Conservation (phyloP, 2,113 vertebrate species). For the Protobothrops flavoviridis region DNA sequence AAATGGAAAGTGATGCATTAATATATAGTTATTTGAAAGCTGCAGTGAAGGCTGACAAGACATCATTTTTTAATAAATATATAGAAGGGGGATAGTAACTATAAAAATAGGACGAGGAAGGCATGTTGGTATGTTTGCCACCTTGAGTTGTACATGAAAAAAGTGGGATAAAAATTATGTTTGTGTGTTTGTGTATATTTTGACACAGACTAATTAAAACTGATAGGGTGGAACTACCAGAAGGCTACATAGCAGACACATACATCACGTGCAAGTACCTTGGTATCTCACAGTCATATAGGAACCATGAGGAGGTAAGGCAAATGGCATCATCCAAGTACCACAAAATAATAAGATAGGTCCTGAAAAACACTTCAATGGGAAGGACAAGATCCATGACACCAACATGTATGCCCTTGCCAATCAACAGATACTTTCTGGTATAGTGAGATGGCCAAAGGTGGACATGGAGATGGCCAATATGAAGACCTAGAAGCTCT, state of each 20-base stretch:
- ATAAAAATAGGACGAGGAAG: neutral
- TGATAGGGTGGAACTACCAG: neutral
- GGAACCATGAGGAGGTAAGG: neutral
- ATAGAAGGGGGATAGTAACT: neutral
- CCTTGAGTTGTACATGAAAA: neutral
- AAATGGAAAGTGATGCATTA: slow-evolving; percentile 9
- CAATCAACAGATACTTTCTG: neutral
- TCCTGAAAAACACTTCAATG: neutral
- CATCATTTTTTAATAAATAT: slow-evolving; percentile 10
- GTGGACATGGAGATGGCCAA: neutral
- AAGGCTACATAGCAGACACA: neutral
- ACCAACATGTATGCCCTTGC: neutral
- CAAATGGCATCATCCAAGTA: neutral
- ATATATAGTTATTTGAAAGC: neutral
- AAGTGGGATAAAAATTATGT: neutral
- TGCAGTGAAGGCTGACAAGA: slow-evolving; percentile 10
- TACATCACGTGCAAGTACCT: neutral
- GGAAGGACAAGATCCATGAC: neutral
- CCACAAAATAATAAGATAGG: neutral
- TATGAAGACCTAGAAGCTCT: neutral
- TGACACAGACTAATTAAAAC: neutral
- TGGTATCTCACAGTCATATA: neutral
- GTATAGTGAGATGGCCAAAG: neutral
- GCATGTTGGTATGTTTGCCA: neutral
- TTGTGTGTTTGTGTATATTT: neutral